phyloP scores from a whole-genome alignment of 2,113 vertebrate species.

The Hirundichthys speculiger region DNA sequence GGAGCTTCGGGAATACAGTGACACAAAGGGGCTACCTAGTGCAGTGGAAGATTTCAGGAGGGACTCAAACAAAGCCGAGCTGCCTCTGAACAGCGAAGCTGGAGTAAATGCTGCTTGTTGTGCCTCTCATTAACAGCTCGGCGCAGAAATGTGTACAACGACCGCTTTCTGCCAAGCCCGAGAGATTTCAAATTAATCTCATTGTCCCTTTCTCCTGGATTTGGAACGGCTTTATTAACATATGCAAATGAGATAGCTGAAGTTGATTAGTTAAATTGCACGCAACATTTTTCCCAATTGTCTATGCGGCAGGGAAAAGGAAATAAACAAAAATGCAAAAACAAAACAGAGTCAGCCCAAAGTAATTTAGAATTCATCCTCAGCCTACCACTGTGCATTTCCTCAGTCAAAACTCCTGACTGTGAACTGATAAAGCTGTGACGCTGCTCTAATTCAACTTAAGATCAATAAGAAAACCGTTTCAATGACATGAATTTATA shows the following conservation, averaged over 20 bases:
- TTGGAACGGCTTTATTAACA: conserved; percentile 72
- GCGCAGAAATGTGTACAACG: neutral
- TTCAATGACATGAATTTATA: conserved; percentile 35
- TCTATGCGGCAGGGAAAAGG: conserved; percentile 44
- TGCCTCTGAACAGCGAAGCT: conserved; percentile 13
- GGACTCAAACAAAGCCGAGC: conserved; percentile 60
- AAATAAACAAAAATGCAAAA: no score
- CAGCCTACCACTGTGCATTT: conserved; percentile 48
- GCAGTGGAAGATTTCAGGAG: conserved; percentile 69
- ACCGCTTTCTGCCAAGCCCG: conserved; percentile 11
- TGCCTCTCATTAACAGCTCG: conserved; percentile 28
- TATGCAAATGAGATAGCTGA: conserved; percentile 79
- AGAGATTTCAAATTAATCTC: conserved; percentile 41
- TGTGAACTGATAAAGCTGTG: conserved; percentile 41
- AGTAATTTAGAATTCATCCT: conserved; percentile 45
- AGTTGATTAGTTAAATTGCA: conserved; percentile 74
- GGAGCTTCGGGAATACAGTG: conserved; percentile 71
- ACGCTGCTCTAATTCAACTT: conserved; percentile 25
- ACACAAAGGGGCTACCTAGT: conserved; percentile 78
- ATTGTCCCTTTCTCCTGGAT: conserved; percentile 6
- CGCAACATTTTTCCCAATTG: conserved; percentile 66
- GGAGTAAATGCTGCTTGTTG: conserved; percentile 32
- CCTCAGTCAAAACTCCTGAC: conserved; percentile 55
- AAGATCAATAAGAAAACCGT: conserved; percentile 11
- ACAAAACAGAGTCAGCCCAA: no score